phyloP scores from a whole-genome alignment of 2,888 invertebrate genomes.

The Drosophila borealis region DNA sequence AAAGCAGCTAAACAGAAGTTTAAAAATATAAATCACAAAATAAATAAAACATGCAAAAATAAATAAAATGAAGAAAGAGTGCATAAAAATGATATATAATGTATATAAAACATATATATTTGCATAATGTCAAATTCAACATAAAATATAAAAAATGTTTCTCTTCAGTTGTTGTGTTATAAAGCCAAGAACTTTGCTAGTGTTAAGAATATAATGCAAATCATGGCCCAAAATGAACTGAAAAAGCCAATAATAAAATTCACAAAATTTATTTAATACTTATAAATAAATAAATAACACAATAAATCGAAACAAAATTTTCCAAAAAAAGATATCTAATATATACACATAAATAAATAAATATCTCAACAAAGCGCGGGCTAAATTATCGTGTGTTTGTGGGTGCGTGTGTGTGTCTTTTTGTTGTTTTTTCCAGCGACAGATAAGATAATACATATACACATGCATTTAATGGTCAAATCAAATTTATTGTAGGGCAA shows the following conservation, averaged over 20 bases:
- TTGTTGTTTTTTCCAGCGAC: conserved; percentile 6
- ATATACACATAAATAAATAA: conserved; percentile 11
- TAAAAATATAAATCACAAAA: conserved; percentile 3
- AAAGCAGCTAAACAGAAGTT: conserved; percentile 14
- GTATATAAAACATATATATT: conserved; percentile 9
- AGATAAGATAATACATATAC: conserved; percentile 16
- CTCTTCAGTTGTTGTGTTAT: conserved; percentile 23
- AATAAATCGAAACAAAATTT: conserved; percentile 4
- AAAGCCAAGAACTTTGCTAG: conserved; percentile 42
- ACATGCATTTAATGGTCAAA: not conserved
- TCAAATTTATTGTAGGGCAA: conserved; percentile 9
- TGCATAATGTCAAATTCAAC: not conserved
- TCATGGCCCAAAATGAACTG: conserved; percentile 30
- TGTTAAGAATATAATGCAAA: conserved; percentile 33
- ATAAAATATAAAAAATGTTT: conserved; percentile 1
- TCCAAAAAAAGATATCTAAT: not conserved
- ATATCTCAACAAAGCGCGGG: conserved; percentile 16
- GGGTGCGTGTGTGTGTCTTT: conserved; percentile 4
- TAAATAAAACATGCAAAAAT: conserved; percentile 17
- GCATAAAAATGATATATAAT: conserved; percentile 17
- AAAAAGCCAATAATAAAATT: not conserved
- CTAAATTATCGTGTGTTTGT: conserved; percentile 10
- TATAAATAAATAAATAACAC: not conserved
- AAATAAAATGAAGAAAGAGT: conserved; percentile 15
- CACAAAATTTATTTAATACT: not conserved